Evolutionary conservation across 1,140 invertebrate species (phyloP), one percentile per base, ranked within the genome.

Genomic region (Mya arenaria): DNA sequence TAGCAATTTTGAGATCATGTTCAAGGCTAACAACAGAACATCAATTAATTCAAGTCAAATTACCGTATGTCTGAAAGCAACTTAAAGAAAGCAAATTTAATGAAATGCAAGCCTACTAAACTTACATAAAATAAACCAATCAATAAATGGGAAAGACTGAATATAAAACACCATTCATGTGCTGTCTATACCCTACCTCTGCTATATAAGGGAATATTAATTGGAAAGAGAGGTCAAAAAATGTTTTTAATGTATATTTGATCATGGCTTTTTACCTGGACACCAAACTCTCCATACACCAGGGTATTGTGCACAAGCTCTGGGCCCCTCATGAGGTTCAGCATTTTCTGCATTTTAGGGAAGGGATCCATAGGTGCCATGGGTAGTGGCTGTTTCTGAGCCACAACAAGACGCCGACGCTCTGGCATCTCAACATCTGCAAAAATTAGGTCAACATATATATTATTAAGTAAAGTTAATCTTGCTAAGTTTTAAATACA

Each of bases 271-370:
- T 94, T 94, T 94, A 97, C 97, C 90, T 97, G 94, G 84, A 99
- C 96, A 36, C 97, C 98, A 95, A 95, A 99, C 87, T 99, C 97
- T 87, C 96, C 96, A 88, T 98, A 96, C 66, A 97, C 94, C 4
- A 99, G 93, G 60, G 94, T 94, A 90, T 97, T 99, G 85, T 98
- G 97, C 60, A 97, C 88, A 28, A 90, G 48, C 93, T 99, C 98
- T 8, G 97, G 97, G 0, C 98, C 98, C 90, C 97, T 94, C 95
- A 99, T 98, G 34, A 96, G 95, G 34, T 94, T 94, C 0, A 98
- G 91, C 60, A 94, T 94, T 89, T 97, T 98, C 82, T 95, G 95
- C 96, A 97, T 97, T 93, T 97, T 97, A 56, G 84, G 86, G 25
- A 96, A 75, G 41, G 81, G 62, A 15, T 80, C 55, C 52, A 75